Percentiles rank a stretch among this genome's conserved stretches.
Evolutionary conservation across 2,888 invertebrate genomes (phyloP).

Genomic region (Drepanosiphum platanoidis): DNA sequence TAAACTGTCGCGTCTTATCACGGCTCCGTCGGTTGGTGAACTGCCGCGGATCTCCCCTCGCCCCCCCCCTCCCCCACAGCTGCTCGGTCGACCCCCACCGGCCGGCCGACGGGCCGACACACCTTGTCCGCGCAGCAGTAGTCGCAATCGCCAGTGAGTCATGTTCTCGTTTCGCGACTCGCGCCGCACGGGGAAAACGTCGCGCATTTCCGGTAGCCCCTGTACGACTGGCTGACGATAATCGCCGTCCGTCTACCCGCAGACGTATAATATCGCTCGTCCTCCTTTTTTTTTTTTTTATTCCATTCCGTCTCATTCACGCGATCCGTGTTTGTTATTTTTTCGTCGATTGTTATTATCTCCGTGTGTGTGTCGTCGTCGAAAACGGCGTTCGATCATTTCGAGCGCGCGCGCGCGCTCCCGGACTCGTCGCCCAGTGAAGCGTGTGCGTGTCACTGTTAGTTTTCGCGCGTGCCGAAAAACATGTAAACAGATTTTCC

Average conservation of each 20-base stretch:
- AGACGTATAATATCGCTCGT: no score
- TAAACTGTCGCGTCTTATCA: no score
- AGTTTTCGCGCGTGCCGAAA: not conserved
- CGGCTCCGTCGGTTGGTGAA: not conserved
- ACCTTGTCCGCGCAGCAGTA: constrained; percentile 27
- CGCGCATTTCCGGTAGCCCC: constrained; percentile 41
- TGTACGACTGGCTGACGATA: not conserved
- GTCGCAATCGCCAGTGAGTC: constrained; percentile 49
- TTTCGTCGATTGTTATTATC: not conserved
- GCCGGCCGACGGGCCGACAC: not conserved
- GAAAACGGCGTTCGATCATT: not conserved
- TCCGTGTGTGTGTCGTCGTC: not conserved
- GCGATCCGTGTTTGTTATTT: no score
- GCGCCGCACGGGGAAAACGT: constrained; percentile 43
- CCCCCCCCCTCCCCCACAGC: not conserved
- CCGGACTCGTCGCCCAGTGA: not conserved
- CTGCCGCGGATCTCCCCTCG: not conserved
- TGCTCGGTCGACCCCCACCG: no score
- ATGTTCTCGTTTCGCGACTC: constrained; percentile 27
- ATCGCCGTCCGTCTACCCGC: not conserved
- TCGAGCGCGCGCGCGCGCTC: not conserved
- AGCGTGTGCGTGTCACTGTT: not conserved
- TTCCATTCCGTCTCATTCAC: no score
- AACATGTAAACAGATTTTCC: constrained; percentile 35
- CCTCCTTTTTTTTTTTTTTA: not conserved